Conservation (phyloP, 2,888 invertebrate species). For the Seira ritae region DNA sequence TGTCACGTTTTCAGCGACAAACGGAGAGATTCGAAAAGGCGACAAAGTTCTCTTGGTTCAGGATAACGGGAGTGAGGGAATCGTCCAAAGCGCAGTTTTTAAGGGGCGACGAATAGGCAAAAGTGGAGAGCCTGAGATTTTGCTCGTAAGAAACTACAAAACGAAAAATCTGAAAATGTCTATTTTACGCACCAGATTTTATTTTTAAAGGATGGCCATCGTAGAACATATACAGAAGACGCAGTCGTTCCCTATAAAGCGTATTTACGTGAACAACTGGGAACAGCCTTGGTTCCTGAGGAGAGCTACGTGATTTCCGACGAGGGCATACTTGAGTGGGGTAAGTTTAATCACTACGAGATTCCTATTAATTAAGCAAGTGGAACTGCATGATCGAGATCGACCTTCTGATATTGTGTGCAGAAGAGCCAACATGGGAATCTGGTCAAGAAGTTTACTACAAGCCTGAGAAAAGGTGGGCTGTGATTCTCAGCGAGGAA, state of each 20-base stretch:
- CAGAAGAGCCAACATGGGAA: constrained; percentile 65
- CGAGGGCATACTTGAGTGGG: constrained; percentile 49
- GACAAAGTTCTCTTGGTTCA: constrained; percentile 53
- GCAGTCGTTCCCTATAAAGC: constrained; percentile 66
- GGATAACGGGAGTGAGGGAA: constrained; percentile 51
- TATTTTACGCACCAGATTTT: neutral
- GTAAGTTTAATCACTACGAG: no score
- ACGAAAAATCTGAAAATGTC: no score
- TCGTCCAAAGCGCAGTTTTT: constrained; percentile 57
- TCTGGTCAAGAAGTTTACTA: constrained; percentile 57
- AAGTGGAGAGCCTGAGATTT: constrained; percentile 46
- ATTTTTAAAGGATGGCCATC: constrained; percentile 56
- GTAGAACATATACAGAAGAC: constrained; percentile 39
- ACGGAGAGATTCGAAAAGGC: constrained; percentile 58
- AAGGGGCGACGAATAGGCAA: constrained; percentile 45
- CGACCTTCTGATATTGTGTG: constrained; percentile 10
- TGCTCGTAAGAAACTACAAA: constrained; percentile 42
- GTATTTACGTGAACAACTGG: constrained; percentile 55
- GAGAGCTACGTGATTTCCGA: constrained; percentile 42
- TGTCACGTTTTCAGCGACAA: constrained; percentile 32
- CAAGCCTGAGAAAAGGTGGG: constrained; percentile 64
- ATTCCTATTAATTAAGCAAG: neutral
- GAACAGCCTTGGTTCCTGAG: constrained; percentile 61
- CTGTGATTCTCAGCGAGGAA: constrained; percentile 51
- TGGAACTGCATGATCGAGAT: neutral